Base-by-base conservation (phyloP, 2,113 vertebrate genomes). In the Sebastes schlegelii region DNA sequence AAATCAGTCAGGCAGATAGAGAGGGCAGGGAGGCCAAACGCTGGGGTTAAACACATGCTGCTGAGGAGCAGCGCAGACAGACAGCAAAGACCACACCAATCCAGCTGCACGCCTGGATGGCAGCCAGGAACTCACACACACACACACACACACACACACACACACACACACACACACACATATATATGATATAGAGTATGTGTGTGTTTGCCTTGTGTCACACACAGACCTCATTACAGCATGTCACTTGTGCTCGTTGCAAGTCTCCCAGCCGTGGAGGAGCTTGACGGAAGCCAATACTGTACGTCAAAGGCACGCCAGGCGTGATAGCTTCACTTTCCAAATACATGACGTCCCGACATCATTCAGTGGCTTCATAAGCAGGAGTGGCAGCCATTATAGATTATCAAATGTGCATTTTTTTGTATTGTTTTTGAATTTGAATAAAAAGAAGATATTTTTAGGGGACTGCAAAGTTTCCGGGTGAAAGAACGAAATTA, bases 1-100 rank as follows among this genome's bases (percentile, higher is more conserved):
- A 93, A 94, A 94, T 94, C 93, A 94, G 82, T 92, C 90, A 91
- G 91, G 85, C 88, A 91, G 88, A 93, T 88, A 89, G 88, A 77
- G 77, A 91, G 93, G 93, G 89, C 88, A 91, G 87, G 71, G 77
- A 93, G 93, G 92, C 89, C 94, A 93, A 92, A 89, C 57, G 77
- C 81, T 89, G 80, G 86, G 93, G 92, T 93, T 92, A 94, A 94
- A 93, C 89, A 92, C 91, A 91, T 80, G 89, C 90, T 76, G 82
- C 84, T 40, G 76, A 92, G 88, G 87, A 85, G 79, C 86, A 60
- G 72, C 46, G 16, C 51, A 83, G 80, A 72, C 74, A 88, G 85
- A 88, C 86, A 74, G 85, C 78, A 8, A 34, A 74, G 83, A 85
- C 80, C 88, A 85, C 83, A 83, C 74, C 83, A 76, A 84, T 58